Evolutionary conservation across 2,113 vertebrate species (phyloP).

Genomic region (Athene cunicularia): DNA sequence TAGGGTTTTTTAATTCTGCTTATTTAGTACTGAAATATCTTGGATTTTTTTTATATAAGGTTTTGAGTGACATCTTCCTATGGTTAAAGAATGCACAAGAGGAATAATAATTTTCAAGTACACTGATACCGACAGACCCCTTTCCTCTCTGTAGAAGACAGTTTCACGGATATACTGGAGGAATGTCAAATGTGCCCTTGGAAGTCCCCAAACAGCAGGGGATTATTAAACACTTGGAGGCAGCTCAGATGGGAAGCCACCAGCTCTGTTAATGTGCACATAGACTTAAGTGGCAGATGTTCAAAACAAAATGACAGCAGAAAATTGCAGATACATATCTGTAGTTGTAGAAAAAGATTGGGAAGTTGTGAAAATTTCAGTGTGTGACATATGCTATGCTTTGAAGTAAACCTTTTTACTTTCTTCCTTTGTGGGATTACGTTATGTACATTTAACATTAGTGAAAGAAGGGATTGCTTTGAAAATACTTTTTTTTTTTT

Average conservation of each 20-base stretch:
- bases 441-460: background rate
- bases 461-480: background rate
- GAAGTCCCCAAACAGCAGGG: background rate
- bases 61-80: background rate
- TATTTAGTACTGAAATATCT: background rate
- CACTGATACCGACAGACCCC: background rate
- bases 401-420: background rate
- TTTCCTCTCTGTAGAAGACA: background rate
- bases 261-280: background rate
- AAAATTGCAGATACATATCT: background rate
- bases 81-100: background rate
- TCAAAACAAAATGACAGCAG: background rate
- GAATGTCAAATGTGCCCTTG: background rate
- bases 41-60: background rate
- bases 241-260: background rate
- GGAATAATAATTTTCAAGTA: background rate
- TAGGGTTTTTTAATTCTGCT: background rate
- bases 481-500: background rate
- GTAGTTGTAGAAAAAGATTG: background rate
- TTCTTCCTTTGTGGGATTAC: background rate
- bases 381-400: background rate
- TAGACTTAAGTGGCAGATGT: background rate
- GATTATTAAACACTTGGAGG: background rate
- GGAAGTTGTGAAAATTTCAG: background rate
- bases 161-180: background rate